phyloP scores from a whole-genome alignment of 1,140 invertebrate genomes.

The Drosophila melanica region DNA sequence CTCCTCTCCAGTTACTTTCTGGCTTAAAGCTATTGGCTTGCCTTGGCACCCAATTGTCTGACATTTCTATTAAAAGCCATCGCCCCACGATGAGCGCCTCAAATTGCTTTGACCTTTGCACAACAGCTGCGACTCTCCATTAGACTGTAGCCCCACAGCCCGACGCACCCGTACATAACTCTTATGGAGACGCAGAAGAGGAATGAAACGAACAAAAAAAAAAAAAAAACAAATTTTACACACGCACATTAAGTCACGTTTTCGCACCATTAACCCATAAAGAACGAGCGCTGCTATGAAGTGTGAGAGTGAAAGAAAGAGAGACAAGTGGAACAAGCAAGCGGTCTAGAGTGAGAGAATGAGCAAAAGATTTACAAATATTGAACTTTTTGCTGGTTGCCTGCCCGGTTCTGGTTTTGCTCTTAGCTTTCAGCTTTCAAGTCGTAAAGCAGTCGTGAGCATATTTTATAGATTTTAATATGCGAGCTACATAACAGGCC shows the following conservation, averaged over 20 bases:
- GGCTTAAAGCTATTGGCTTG: conserved; percentile 26
- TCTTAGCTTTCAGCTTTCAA: conserved; percentile 69
- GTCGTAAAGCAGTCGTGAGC: conserved; percentile 79
- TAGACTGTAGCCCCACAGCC: conserved; percentile 15
- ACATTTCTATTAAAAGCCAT: conserved; percentile 82
- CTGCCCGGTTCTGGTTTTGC: conserved; percentile 48
- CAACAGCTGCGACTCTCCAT: conserved; percentile 67
- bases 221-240: conserved; percentile 64
- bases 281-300: conserved; percentile 56
- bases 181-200: conserved; percentile 44
- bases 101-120: conserved; percentile 83
- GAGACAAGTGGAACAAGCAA: conserved; percentile 12
- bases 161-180: conserved; percentile 61
- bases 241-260: conserved; percentile 84
- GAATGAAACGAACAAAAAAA: conserved; percentile 44
- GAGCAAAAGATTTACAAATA: conserved; percentile 78
- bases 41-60: conserved; percentile 60
- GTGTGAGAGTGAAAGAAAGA: conserved; percentile 9
- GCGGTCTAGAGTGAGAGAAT: conserved; percentile 21
- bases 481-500: conserved; percentile 70
- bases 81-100: conserved; percentile 51
- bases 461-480: conserved; percentile 83
- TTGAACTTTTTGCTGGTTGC: conserved; percentile 73
- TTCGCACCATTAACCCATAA: conserved; percentile 84
- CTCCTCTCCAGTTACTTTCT: conserved; percentile 1